phyloP scores from a whole-genome alignment of 2,797 vertebrate genomes.

The Picus viridis region DNA sequence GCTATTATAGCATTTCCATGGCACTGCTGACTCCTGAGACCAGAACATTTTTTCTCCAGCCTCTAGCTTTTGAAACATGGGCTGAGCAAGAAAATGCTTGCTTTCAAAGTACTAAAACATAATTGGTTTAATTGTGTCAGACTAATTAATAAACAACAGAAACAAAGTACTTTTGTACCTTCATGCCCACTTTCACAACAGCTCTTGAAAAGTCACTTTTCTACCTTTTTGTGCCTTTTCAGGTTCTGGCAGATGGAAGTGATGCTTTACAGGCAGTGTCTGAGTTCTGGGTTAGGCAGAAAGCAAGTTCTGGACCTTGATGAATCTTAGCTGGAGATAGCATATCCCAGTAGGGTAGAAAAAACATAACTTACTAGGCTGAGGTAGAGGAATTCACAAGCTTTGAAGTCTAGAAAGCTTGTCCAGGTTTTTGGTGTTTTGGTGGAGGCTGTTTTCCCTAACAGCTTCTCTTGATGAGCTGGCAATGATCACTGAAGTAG shows the following conservation, averaged over 20 bases:
- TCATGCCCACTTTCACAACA: neutral
- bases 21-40: conserved; percentile 26
- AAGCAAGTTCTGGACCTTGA: neutral
- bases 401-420: neutral
- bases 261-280: neutral
- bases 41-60: conserved; percentile 37
- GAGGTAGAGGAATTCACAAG: neutral
- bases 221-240: neutral
- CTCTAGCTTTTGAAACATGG: conserved; percentile 9
- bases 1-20: conserved; percentile 50
- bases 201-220: neutral
- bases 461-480: neutral
- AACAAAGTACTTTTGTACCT: neutral
- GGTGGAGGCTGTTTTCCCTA: neutral
- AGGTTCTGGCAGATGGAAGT: neutral
- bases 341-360: neutral
- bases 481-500: neutral
- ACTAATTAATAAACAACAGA: neutral
- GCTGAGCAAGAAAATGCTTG: conserved; percentile 13
- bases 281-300: neutral
- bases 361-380: neutral
- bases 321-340: neutral
- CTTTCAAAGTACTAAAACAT: neutral
- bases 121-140: neutral
- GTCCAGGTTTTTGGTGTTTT: neutral